Conservation (phyloP, 2,888 invertebrate genomes). For the Ophion ellenae region DNA sequence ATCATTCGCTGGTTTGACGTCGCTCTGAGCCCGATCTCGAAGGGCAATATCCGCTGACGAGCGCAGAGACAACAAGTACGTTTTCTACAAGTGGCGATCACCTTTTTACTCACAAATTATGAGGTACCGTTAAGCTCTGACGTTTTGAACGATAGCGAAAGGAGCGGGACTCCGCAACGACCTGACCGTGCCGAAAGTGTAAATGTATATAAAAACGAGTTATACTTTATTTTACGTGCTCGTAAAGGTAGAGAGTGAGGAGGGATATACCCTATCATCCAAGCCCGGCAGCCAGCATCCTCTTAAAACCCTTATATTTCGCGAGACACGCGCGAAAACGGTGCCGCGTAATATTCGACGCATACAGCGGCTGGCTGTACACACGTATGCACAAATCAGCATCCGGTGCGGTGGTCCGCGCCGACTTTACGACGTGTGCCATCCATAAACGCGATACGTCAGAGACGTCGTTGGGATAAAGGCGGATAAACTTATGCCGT, state of each 20-base stretch:
- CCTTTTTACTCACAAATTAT: conserved; percentile 22
- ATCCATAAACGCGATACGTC: conserved; percentile 74
- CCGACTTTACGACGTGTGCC: conserved; percentile 70
- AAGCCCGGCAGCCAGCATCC: conserved; percentile 48
- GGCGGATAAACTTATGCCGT: conserved; percentile 58
- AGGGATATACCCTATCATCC: conserved; percentile 52
- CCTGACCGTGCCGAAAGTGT: conserved; percentile 51
- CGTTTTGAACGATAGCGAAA: conserved; percentile 20
- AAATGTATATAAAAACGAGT: conserved; percentile 59
- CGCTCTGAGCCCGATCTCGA: background rate
- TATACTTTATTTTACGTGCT: conserved; percentile 69
- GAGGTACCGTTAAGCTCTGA: conserved; percentile 22
- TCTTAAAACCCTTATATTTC: conserved; percentile 53
- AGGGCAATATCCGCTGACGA: background rate
- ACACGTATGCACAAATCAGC: conserved; percentile 60
- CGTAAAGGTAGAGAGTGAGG: conserved; percentile 64
- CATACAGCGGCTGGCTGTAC: conserved; percentile 6
- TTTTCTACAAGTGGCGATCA: background rate
- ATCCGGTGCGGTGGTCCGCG: conserved; percentile 64
- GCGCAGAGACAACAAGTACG: background rate
- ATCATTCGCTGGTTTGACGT: conserved; percentile 16
- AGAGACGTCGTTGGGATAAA: conserved; percentile 61
- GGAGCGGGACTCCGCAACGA: conserved; percentile 13
- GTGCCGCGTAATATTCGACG: background rate
- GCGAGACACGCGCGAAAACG: conserved; percentile 34